Evolutionary conservation across 2,113 vertebrate species (phyloP), one percentile per base, ranked within the genome.

Genomic region (Ondatra zibethicus): DNA sequence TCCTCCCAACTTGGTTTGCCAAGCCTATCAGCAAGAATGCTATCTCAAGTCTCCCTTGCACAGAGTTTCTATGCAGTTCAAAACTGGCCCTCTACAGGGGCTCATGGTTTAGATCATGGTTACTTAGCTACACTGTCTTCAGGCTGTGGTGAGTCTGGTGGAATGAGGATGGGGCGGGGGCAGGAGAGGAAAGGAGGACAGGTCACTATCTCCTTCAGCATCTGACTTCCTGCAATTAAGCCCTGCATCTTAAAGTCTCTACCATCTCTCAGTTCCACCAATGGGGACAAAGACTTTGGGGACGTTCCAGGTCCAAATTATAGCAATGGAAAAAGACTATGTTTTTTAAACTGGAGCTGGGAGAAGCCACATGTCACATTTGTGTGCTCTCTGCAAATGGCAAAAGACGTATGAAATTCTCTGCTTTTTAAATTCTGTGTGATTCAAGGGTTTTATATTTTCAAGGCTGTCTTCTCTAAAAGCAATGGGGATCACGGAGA

Each of bases 361-460:
- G 23, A 78, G n/a, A 78, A 91, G 39, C 1, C 31, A 16, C 1
- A 1, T 0, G 13, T 1, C 27, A 68, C 58, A 47, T 0, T 65
- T 31, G 1, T 3, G 7, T 1, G 25, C 42, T 61, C 31, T 39
- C 70, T 47, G 39, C 2, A 29, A 29, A 0, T 16, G 27, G 29
- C 31, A 42, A 29, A 23, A 77, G 23, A 55, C 31, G 13, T 0
- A 33, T 12, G 58, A 31, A 47, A 9, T 5, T 3, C 23, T 1
- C 52, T 39, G 1, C 81, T 42, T 58, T 45, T 77, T 63, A 36
- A 0, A 70, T 10, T 65, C 16, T 23, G 4, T 47, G 29, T 14
- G 42, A 12, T 4, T 33, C 3, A 19, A 33, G 31, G n/a, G 14
- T 81, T 93, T 92, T 61, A 92, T 52, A 75, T 70, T 90, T 58